A percentile compares a stretch with the other conserved stretches of the same genome.
Conservation (phyloP, 2,888 invertebrate species). For the Steinernema hermaphroditum region DNA sequence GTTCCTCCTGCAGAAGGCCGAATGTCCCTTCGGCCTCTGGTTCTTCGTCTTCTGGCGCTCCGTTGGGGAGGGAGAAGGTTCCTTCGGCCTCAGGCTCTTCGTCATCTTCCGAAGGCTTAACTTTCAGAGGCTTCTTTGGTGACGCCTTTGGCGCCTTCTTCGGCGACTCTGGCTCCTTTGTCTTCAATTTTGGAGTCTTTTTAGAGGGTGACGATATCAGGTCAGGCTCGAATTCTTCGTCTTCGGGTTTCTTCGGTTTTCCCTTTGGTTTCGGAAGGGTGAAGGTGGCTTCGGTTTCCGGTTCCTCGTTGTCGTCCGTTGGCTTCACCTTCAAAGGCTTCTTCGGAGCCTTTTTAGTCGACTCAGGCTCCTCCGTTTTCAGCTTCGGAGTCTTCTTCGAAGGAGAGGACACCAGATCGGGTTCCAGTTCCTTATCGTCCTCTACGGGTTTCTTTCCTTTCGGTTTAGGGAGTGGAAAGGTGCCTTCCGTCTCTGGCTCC, state of each 20-base stretch:
- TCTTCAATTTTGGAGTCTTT: neutral
- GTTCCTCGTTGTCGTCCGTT: slow-evolving; percentile 41
- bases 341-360: slow-evolving; percentile 35
- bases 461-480: slow-evolving; percentile 37
- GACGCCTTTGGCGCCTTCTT: neutral
- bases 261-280: slow-evolving; percentile 25
- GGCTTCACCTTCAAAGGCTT: slow-evolving; percentile 31
- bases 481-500: slow-evolving; percentile 42
- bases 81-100: slow-evolving; percentile 21
- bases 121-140: neutral
- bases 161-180: neutral
- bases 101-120: slow-evolving; percentile 1
- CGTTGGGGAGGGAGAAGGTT: neutral
- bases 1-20: slow-evolving; percentile 38
- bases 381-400: slow-evolving; percentile 32
- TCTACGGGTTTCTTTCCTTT: slow-evolving; percentile 32
- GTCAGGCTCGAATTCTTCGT: slow-evolving; percentile 2
- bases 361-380: neutral
- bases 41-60: slow-evolving; percentile 15
- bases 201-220: neutral
- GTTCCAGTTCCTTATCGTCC: slow-evolving; percentile 18
- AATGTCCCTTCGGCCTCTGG: slow-evolving; percentile 43
- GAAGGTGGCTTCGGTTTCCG: slow-evolving; percentile 35
- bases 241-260: neutral
- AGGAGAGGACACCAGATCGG: slow-evolving; percentile 30